Conservation (phyloP, 2,113 vertebrate species). For the Pachypanchax playfairii region DNA sequence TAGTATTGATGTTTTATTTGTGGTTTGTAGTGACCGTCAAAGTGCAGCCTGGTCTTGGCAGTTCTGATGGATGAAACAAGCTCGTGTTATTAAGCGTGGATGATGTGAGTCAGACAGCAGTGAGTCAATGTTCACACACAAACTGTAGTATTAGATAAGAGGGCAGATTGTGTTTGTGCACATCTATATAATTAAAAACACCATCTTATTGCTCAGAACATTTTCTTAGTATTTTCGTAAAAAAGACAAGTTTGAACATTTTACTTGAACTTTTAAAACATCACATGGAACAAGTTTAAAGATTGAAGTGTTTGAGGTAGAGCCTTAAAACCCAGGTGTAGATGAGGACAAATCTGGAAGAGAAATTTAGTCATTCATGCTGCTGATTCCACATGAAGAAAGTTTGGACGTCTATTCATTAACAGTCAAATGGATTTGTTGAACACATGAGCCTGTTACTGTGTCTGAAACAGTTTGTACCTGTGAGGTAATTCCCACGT, state of each 20-base stretch:
- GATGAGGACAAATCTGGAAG: too few species aligned
- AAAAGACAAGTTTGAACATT: neutral
- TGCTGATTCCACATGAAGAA: too few species aligned
- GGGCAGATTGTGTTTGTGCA: conserved; percentile 37
- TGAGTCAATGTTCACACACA: too few species aligned
- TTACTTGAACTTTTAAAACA: neutral
- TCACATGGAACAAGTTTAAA: neutral
- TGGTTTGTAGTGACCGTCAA: neutral
- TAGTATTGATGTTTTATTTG: neutral
- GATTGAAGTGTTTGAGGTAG: neutral
- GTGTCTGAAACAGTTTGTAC: too few species aligned
- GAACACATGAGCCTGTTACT: too few species aligned
- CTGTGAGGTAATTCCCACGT: too few species aligned
- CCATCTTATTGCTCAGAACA: neutral
- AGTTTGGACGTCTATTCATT: too few species aligned
- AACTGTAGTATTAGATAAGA: conserved; percentile 36
- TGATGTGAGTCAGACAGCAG: conserved; percentile 28
- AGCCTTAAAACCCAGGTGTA: neutral
- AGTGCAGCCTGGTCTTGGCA: neutral
- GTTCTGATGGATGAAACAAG: neutral
- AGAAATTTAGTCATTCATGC: too few species aligned
- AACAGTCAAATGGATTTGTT: too few species aligned
- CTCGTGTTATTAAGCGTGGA: conserved; percentile 9
- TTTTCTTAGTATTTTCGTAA: too few species aligned
- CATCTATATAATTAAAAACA: conserved; percentile 9